Evolutionary conservation across 2,113 vertebrate genomes (phyloP).

Genomic region (Actenoides hombroni): DNA sequence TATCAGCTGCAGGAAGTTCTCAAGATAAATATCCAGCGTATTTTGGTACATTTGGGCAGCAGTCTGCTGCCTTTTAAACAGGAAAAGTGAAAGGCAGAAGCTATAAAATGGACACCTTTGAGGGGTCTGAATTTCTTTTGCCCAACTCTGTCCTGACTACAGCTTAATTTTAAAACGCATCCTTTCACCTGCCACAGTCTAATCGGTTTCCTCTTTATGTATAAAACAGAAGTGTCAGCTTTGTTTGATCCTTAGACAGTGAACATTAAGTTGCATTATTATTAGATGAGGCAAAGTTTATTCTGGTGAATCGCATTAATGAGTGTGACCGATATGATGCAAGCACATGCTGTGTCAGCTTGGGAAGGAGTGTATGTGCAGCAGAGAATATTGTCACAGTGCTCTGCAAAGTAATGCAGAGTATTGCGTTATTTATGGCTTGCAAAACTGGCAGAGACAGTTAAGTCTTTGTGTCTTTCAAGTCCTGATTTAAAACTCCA

Average conservation of each 20-base stretch:
- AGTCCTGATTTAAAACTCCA: constrained; percentile 10
- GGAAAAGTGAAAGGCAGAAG: neutral
- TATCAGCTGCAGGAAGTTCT: neutral
- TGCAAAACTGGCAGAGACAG: neutral
- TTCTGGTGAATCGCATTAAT: neutral
- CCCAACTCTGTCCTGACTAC: neutral
- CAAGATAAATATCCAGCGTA: neutral
- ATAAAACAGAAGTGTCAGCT: neutral
- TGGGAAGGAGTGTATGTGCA: neutral
- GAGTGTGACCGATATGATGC: neutral
- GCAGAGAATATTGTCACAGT: neutral
- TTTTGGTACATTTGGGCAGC: neutral
- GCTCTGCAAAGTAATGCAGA: neutral
- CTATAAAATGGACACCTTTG: neutral
- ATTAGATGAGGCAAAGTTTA: neutral
- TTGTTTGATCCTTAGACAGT: neutral
- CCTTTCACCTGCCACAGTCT: neutral
- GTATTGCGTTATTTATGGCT: neutral
- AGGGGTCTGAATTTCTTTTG: neutral
- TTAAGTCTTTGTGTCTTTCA: constrained; percentile 23
- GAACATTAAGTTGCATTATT: neutral
- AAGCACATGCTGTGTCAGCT: neutral
- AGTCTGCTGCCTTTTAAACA: neutral
- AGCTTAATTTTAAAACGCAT: neutral
- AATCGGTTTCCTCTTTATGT: neutral